Conservation (phyloP, 2,888 invertebrate species). For the Baronia brevicornis region DNA sequence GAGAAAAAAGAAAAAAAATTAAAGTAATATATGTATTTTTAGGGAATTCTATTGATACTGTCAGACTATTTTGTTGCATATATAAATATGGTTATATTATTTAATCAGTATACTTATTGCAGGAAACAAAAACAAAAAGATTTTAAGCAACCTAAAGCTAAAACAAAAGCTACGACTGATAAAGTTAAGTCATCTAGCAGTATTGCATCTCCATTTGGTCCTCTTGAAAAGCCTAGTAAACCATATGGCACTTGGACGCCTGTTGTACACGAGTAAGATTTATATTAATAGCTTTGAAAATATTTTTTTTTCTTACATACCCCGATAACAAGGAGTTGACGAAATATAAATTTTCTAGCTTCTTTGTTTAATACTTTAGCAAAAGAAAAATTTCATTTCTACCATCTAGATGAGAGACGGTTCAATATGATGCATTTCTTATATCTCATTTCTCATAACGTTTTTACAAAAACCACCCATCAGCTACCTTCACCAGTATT, state of each 20-base stretch:
- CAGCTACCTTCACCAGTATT: no score
- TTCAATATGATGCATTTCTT: no score
- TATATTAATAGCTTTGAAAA: constrained; percentile 11
- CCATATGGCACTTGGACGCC: constrained; percentile 87
- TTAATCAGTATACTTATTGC: constrained; percentile 11
- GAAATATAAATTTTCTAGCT: no score
- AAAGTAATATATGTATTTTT: constrained; percentile 32
- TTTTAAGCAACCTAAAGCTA: constrained; percentile 50
- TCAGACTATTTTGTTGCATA: no score
- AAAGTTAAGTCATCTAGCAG: constrained; percentile 34
- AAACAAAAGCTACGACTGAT: constrained; percentile 65
- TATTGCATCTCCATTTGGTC: constrained; percentile 49
- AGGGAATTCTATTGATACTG: no score
- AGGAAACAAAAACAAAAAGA: constrained; percentile 58
- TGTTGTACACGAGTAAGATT: constrained; percentile 76
- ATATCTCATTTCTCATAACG: no score
- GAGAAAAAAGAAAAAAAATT: constrained; percentile 49
- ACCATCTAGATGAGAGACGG: no score
- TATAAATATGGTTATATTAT: no score
- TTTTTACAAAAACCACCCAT: no score
- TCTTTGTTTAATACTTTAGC: no score
- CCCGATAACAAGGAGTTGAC: no score
- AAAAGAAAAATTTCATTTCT: no score
- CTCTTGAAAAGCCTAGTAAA: constrained; percentile 73
- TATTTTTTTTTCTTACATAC: constrained; percentile 16